Base-by-base conservation (phyloP, 2,888 invertebrate genomes). In the Erynnis tages region DNA sequence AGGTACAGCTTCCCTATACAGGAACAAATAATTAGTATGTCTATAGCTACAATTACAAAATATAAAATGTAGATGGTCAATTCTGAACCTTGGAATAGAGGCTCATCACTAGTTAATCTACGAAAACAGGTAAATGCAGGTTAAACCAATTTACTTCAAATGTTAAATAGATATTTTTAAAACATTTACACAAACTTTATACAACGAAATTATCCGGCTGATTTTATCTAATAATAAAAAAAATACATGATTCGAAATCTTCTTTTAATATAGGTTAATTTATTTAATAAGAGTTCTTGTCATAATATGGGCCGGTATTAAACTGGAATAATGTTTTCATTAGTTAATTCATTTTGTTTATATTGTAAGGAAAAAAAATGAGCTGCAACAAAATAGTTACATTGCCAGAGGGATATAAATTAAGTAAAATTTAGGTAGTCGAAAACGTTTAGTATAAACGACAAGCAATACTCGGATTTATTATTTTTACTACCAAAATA, bases 381-480 rank as follows among this genome's bases (percentile, higher is more conserved):
- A 55, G 54, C 54, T 55, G 54, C 57, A 47, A 54, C n/a, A 48
- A 56, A 70, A 71, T 70, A 75, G 67, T 67, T 63, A 75, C 66
- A 56, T 69, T 74, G 87, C 86, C 88, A 88, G 88, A 88, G 88
- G 87, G 87, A 87, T 87, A 82, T 81, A 73, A 35, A 65, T 66
- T 67, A 67, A 74, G 65, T 80, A 77, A 75, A 71, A 79, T 78
- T 78, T 85, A 87, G 85, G 79, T 87, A 87, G 80, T 82, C 73
- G 77, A 84, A 85, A 86, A 84, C 82, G 71, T 82, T 78, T 85
- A 87, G 85, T 83, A 82, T 87, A 87, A 87, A 86, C 74, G 82
- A 86, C 77, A 89, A 88, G 88, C 88, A 89, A 89, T 89, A 89
- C 86, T 89, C 88, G 81, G 78, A 80, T 79, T 82, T 82, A 77